phyloP scores from a whole-genome alignment of 2,888 invertebrate species.

The Lycophotia porphyrea region DNA sequence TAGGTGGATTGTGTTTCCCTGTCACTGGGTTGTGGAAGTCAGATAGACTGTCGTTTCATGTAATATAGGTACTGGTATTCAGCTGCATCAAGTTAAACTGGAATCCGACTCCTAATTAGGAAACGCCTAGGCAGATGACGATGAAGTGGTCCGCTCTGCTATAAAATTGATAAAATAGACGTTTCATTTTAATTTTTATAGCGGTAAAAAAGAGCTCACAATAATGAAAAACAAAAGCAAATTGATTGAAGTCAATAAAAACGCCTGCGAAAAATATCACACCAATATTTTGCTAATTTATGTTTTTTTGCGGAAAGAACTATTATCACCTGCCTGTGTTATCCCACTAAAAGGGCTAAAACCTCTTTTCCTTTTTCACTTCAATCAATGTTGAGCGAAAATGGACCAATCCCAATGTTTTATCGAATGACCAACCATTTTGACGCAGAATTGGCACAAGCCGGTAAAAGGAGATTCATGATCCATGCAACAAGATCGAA shows the following conservation, averaged over 20 bases:
- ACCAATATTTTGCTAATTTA: slow-evolving; percentile 11
- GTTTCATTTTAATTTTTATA: background rate
- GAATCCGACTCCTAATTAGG: background rate
- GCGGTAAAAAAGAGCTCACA: background rate
- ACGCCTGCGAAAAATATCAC: slow-evolving; percentile 28
- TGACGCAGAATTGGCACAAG: background rate
- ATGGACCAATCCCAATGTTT: background rate
- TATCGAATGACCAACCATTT: background rate
- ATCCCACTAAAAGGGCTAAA: background rate
- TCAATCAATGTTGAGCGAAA: background rate
- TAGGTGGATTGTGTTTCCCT: background rate
- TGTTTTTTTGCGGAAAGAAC: slow-evolving; percentile 4
- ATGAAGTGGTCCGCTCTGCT: background rate
- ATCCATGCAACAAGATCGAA: too few relatives aligned
- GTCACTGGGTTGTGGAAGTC: background rate
- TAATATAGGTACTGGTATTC: background rate
- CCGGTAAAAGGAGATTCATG: background rate
- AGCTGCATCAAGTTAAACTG: background rate
- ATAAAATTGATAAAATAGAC: background rate
- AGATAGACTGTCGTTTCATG: background rate
- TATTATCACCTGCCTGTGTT: background rate
- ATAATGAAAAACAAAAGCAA: background rate
- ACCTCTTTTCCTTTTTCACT: background rate
- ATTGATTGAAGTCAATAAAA: background rate
- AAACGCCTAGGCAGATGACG: background rate